These are phyloP conservation scores for Xiphias gladius DNA, from an alignment of 2,113 vertebrate genomes.

Conservation along the genomic window DNA sequence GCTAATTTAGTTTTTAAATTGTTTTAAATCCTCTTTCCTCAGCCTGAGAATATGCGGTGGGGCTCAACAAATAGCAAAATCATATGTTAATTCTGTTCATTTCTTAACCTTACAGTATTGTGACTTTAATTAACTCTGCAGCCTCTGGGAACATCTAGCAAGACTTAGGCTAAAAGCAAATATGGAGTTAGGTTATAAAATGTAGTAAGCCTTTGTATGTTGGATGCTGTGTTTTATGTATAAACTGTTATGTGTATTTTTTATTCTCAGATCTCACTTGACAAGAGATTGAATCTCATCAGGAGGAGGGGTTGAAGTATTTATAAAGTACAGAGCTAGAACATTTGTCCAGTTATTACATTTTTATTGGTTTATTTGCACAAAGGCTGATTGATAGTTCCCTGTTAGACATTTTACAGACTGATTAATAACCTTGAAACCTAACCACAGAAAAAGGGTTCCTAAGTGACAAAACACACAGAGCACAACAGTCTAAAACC, in stretches of 20 bases:
- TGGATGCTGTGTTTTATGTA: not conserved
- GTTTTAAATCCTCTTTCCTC: too few relatives aligned
- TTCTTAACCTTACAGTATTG: too few relatives aligned
- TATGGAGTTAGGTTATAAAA: not conserved
- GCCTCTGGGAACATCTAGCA: too few relatives aligned
- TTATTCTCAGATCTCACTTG: too few relatives aligned
- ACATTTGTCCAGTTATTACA: not conserved
- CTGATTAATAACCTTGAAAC: not conserved
- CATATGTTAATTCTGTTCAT: too few relatives aligned
- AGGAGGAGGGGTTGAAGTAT: not conserved
- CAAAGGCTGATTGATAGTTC: slow-evolving; percentile 1
- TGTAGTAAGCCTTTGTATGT: not conserved
- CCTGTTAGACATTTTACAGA: not conserved
- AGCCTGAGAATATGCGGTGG: too few relatives aligned
- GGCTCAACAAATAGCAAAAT: too few relatives aligned
- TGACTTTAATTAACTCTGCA: too few relatives aligned
- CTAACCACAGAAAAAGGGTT: slow-evolving; percentile 36
- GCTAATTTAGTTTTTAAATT: too few relatives aligned
- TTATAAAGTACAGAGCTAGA: not conserved
- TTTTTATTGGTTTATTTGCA: not conserved
- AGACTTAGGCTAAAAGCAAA: too few relatives aligned
- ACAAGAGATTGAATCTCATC: too few relatives aligned
- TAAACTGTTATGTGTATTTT: too few relatives aligned
- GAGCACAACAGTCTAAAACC: slow-evolving; percentile 29
- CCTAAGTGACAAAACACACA: slow-evolving; percentile 55